phyloP scores from a whole-genome alignment of 2,797 vertebrate genomes.

The Schizopygopsis pylzovi region DNA sequence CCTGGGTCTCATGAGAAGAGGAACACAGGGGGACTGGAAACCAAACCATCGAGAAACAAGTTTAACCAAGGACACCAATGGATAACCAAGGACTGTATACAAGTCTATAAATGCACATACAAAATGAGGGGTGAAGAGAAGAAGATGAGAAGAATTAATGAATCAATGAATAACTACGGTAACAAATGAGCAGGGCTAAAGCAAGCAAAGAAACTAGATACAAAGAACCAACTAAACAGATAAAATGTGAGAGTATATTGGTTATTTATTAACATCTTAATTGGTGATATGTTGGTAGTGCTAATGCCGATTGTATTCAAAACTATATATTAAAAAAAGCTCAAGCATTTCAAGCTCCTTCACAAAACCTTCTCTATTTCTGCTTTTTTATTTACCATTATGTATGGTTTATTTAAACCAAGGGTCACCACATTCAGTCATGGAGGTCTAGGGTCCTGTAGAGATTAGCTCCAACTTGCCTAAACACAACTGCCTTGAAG shows the following conservation, averaged over 20 bases:
- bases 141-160: background rate
- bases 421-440: too few relatives aligned
- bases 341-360: background rate
- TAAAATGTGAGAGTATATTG: background rate
- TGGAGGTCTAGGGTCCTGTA: too few relatives aligned
- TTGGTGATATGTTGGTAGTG: background rate
- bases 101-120: background rate
- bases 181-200: background rate
- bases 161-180: background rate
- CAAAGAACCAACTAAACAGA: background rate
- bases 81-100: background rate
- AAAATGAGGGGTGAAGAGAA: background rate
- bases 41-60: too few relatives aligned
- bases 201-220: background rate
- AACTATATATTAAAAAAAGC: background rate
- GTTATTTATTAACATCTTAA: background rate
- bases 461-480: too few relatives aligned
- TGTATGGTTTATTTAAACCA: background rate
- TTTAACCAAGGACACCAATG: background rate
- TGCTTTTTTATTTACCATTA: background rate
- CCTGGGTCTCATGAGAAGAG: too few relatives aligned
- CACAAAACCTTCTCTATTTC: background rate
- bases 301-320: background rate
- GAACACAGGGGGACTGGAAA: too few relatives aligned
- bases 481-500: too few relatives aligned